Conservation (phyloP, 2,113 vertebrate species). For the Zootoca vivipara region DNA sequence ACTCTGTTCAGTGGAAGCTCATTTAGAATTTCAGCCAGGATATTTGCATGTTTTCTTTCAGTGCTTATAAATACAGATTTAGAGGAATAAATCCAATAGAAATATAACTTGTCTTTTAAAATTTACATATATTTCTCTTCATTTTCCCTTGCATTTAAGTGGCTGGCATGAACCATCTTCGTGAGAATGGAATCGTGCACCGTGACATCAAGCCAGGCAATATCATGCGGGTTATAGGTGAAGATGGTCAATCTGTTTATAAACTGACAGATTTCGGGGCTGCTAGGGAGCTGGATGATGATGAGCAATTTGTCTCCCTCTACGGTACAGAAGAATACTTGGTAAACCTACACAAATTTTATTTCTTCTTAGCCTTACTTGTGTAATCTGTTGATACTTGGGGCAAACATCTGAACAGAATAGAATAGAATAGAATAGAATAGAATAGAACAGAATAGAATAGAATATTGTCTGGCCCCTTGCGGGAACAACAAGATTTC, state of each 20-base stretch:
- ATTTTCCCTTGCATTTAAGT: conserved; percentile 73
- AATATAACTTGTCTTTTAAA: neutral
- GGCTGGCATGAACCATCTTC: conserved; percentile 98
- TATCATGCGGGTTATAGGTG: conserved; percentile 97
- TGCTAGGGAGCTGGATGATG: conserved; percentile 94
- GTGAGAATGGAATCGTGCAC: conserved; percentile 97
- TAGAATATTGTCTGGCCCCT: too few species aligned
- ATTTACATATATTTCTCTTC: neutral
- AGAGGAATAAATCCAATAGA: too few species aligned
- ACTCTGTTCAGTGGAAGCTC: too few species aligned
- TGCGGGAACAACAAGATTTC: too few species aligned
- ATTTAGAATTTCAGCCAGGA: too few species aligned
- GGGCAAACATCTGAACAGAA: neutral
- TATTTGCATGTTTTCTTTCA: too few species aligned
- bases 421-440: too few species aligned
- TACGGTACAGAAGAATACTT: conserved; percentile 98
- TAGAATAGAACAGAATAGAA: too few species aligned
- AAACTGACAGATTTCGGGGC: conserved; percentile 98
- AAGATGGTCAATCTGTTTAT: conserved; percentile 95
- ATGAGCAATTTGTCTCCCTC: conserved; percentile 98
- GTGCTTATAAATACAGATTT: too few species aligned
- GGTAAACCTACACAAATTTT: conserved; percentile 76
- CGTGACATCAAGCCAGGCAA: conserved; percentile 98
- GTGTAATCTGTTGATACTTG: neutral
- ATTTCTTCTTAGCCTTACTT: neutral